A percentile compares a stretch with the other conserved stretches of the same genome.
These are phyloP conservation scores for Petrolisthes cinctipes DNA, from an alignment of 2,888 invertebrate species.

Conservation along the genomic window DNA sequence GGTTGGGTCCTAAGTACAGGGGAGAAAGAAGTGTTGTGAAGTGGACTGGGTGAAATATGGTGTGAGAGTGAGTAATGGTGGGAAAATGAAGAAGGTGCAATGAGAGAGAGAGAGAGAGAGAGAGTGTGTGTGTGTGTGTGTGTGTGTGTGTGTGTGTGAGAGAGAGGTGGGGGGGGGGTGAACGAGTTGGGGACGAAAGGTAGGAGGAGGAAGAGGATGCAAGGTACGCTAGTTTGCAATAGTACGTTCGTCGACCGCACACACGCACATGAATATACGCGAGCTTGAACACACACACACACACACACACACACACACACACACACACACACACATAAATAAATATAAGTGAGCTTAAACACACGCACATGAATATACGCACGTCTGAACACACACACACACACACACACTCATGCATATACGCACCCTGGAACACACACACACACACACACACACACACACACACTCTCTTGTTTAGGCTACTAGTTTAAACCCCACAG, in stretches of 20 bases:
- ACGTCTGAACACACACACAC: not conserved
- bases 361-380: not conserved
- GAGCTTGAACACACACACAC: not conserved
- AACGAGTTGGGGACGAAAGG: not conserved
- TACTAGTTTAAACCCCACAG: no score
- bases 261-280: not conserved
- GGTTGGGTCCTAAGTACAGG: not conserved
- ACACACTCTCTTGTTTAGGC: not conserved
- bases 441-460: not conserved
- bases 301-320: conserved; percentile 1
- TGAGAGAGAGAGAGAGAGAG: not conserved
- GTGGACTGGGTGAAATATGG: not conserved
- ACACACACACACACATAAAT: not conserved
- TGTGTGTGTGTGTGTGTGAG: not conserved
- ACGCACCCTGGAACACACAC: not conserved
- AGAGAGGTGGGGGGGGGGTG: not conserved
- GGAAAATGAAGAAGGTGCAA: not conserved
- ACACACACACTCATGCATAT: not conserved
- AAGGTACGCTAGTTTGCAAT: not conserved
- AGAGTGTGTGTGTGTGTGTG: not conserved
- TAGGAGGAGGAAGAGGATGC: not conserved
- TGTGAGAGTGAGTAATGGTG: not conserved
- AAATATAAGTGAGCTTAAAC: not conserved
- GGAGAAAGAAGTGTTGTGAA: not conserved
- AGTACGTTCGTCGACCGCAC: not conserved